phyloP scores from a whole-genome alignment of 1,140 invertebrate genomes.

The Lysiphlebus fabarum region DNA sequence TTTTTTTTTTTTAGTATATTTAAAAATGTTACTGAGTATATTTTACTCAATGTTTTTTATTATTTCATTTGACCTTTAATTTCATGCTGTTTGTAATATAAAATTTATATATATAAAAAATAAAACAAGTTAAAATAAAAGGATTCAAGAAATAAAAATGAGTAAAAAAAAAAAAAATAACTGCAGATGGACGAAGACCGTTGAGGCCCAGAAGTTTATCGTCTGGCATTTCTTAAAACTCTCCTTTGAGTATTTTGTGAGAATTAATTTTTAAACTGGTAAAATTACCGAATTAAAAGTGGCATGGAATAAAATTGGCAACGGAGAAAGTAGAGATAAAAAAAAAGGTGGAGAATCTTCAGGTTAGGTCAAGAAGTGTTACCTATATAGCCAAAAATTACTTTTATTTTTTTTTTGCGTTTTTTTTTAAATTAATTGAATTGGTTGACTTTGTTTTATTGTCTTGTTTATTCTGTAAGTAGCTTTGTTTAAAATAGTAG shows the following conservation, averaged over 20 bases:
- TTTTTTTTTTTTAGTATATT: conserved; percentile 2
- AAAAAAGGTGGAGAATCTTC: conserved; percentile 11
- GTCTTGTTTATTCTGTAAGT: no score
- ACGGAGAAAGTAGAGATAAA: conserved; percentile 18
- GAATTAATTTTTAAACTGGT: conserved; percentile 54
- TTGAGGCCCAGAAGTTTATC: conserved; percentile 24
- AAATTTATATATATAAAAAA: conserved; percentile 8
- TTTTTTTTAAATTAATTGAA: no score
- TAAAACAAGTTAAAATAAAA: conserved; percentile 4
- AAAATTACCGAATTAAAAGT: conserved; percentile 56
- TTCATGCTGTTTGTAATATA: conserved; percentile 21
- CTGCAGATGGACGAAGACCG: no score
- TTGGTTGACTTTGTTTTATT: no score
- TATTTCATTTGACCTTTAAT: conserved; percentile 27
- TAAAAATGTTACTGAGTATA: background rate
- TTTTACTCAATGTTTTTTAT: conserved; percentile 17
- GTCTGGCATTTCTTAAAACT: conserved; percentile 56
- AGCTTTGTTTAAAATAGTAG: no score
- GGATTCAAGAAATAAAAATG: background rate
- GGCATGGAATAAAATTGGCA: conserved; percentile 13
- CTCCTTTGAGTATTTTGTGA: conserved; percentile 43
- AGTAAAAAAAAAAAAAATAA: background rate
- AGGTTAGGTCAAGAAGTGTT: background rate
- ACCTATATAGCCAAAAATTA: conserved; percentile 11
- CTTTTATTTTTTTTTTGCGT: background rate